Evolutionary conservation across 2,888 invertebrate genomes (phyloP).

Genomic region (Epistrophe grossulariae): DNA sequence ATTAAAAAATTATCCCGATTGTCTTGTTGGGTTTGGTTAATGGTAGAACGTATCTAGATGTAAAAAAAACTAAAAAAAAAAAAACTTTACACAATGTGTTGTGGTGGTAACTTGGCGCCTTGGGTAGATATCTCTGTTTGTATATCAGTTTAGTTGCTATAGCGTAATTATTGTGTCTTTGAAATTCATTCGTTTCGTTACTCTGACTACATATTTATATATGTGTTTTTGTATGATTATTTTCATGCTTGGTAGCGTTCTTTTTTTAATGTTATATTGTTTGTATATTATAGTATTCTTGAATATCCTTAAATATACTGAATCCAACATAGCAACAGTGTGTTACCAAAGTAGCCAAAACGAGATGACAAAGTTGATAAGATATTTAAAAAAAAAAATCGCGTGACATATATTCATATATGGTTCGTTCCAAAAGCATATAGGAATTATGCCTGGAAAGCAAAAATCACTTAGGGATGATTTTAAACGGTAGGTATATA

Average conservation of each 20-base stretch:
- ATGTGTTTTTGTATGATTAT: conserved; percentile 30
- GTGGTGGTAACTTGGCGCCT: conserved; percentile 37
- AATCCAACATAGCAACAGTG: conserved; percentile 33
- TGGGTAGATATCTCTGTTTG: conserved; percentile 53
- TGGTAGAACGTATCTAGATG: conserved; percentile 1
- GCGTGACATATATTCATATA: conserved; percentile 33
- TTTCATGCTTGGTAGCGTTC: conserved; percentile 2
- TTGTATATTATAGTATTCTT: background rate
- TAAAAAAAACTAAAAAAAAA: conserved; percentile 2
- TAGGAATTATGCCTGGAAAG: background rate
- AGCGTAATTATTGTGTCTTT: conserved; percentile 69
- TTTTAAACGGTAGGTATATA: background rate
- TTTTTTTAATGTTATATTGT: background rate
- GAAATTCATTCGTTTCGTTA: conserved; percentile 49
- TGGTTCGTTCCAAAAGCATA: background rate
- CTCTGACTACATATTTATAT: conserved; percentile 26
- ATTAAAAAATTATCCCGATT: conserved; percentile 69
- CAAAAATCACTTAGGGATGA: background rate
- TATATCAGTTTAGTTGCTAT: conserved; percentile 38
- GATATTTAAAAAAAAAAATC: conserved; percentile 52
- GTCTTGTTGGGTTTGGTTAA: conserved; percentile 51
- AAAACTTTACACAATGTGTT: conserved; percentile 15
- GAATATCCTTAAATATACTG: conserved; percentile 33
- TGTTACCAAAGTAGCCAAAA: conserved; percentile 36
- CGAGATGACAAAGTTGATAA: conserved; percentile 30